Percentiles rank a stretch among this genome's conserved stretches.
Conservation (phyloP, 2,888 invertebrate species). For the Stegana nigrithorax region DNA sequence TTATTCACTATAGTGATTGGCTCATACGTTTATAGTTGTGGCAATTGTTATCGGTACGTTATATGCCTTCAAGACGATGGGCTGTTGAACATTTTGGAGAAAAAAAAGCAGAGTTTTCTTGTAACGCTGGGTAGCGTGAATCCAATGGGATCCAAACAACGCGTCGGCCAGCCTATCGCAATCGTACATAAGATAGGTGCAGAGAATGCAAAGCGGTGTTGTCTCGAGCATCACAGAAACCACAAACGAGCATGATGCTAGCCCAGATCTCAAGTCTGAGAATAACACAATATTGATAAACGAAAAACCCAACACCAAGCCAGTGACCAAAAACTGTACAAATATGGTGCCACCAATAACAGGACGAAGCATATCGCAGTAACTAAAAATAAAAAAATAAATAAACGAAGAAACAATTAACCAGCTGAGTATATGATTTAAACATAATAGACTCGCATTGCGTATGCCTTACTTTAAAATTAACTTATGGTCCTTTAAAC, state of each 20-base stretch:
- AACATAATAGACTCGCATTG: too few relatives aligned
- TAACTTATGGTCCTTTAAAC: conserved; percentile 49
- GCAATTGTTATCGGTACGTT: conserved; percentile 38
- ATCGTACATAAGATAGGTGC: conserved; percentile 33
- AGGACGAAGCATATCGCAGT: conserved; percentile 30
- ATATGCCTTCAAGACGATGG: conserved; percentile 32
- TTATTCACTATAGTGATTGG: too few relatives aligned
- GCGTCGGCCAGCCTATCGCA: conserved; percentile 31
- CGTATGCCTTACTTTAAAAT: conserved; percentile 50
- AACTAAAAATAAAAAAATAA: conserved; percentile 9
- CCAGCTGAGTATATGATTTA: too few relatives aligned
- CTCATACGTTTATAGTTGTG: conserved; percentile 36
- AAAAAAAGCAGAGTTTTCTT: conserved; percentile 31
- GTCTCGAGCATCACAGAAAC: conserved; percentile 30
- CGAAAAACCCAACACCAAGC: conserved; percentile 31
- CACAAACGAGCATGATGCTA: conserved; percentile 27
- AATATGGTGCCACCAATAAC: conserved; percentile 40
- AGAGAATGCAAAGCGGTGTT: conserved; percentile 34
- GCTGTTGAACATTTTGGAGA: conserved; percentile 34
- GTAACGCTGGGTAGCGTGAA: conserved; percentile 28
- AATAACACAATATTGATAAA: conserved; percentile 33
- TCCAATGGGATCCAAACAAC: conserved; percentile 38
- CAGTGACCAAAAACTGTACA: conserved; percentile 34
- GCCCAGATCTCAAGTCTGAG: conserved; percentile 23
- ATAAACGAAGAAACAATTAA: too few relatives aligned